Base-by-base conservation (phyloP, 2,888 invertebrate species). In the Melinaea menophilus region DNA sequence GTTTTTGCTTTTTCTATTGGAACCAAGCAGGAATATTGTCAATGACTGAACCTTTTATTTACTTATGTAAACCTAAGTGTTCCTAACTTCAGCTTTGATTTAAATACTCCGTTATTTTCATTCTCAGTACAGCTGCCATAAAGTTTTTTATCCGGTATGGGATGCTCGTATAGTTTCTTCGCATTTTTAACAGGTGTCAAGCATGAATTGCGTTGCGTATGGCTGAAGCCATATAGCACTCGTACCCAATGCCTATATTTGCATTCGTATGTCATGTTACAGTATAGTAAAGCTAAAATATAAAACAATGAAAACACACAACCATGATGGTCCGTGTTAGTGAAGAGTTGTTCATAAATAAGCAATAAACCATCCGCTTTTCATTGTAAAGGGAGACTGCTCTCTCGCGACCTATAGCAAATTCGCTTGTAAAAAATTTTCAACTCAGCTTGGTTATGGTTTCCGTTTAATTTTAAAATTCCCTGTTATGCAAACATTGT, bases 341-440 rank as follows among this genome's bases (percentile, higher is more conserved):
- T 79, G 81, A 82, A 82, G 83, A 85, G 83, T 83, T 82, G 73
- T 77, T 82, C n/a, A n/a, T n/a, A n/a, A n/a, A n/a, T n/a, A n/a
- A n/a, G n/a, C n/a, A n/a, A n/a, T n/a, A n/a, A n/a, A n/a, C n/a
- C 74, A 78, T 76, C 75, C 78, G 76, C 79, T 79, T 82, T 78
- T 83, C 80, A 80, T 74, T 76, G 77, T 71, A 69, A 72, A 77
- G 77, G n/a, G n/a, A n/a, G n/a, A n/a, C n/a, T 69, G 66, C 71
- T 72, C 68, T 64, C 71, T 72, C 68, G 67, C 59, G 59, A 67
- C 58, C 65, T 71, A 72, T 77, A 74, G 75, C 80, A 80, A 76
- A 81, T 79, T 76, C 70, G 72, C 75, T 75, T 78, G 78, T 79
- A 79, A 82, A 82, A 81, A 80, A 62, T 71, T 66, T 73, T 73